Evolutionary conservation across 2,113 vertebrate genomes (phyloP), one percentile per base, ranked within the genome.

Genomic region (Lota lota): DNA sequence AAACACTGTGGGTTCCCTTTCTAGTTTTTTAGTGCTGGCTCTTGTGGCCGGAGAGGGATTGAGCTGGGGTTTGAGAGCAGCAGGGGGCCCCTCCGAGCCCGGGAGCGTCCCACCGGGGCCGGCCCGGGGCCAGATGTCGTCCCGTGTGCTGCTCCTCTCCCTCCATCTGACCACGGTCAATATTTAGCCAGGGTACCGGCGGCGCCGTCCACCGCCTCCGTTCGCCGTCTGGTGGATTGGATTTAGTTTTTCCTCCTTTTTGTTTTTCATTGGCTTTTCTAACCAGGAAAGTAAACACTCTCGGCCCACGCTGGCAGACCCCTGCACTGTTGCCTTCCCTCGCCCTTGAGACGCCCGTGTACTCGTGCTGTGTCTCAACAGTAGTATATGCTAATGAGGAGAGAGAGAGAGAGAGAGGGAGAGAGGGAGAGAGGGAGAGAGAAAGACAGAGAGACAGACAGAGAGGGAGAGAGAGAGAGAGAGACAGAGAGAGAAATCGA

Each of bases 151-250:
- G 57, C 19, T 68, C 79, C 82, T 53, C 75, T 79, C 77, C 79
- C 85, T 86, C 90, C 90, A 91, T 92, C 91, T 92, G 91, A 81
- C 75, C 74, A 78, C 74, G 85, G 85, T 91, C 87, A 91, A 91
- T 89, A 91, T 90, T 92, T 88, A 88, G 82, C 87, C 88, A 85
- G 83, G 85, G 88, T 40, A 40, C 36, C 36, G 88, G n/a, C n/a
- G n/a, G n/a, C n/a, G 73, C 40, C 10, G 40, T 14, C 40, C 40
- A 4, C 12, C 7, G 6, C 36, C 40, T 47, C 40, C 63, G 71
- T 79, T 75, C 28, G 6, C 6, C 6, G 28, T 74, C 67, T 69
- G 83, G 73, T 86, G 80, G 83, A 85, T 68, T 70, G 67, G 69
- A 83, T n/a, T n/a, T n/a, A n/a, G n/a, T n/a, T 54, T 15, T 62